phyloP scores from a whole-genome alignment of 2,113 vertebrate genomes.

The Gobiocypris rarus region DNA sequence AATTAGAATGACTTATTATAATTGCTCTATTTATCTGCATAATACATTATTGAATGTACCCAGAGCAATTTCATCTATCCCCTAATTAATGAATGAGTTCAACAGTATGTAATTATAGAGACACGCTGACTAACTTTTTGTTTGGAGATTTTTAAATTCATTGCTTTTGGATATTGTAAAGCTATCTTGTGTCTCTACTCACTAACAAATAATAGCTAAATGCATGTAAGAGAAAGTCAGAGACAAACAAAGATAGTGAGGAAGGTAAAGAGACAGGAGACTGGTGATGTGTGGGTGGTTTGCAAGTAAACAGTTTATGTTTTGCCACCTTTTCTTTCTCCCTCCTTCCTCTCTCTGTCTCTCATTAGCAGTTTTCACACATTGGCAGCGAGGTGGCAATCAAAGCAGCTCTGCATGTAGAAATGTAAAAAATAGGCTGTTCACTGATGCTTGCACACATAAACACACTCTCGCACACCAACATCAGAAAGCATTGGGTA shows the following conservation, averaged over 20 bases:
- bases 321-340: constrained; percentile 33
- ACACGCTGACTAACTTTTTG: constrained; percentile 56
- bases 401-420: constrained; percentile 55
- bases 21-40: constrained; percentile 64
- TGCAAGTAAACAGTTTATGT: constrained; percentile 47
- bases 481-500: constrained; percentile 4
- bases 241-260: constrained; percentile 19
- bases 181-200: not conserved
- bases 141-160: constrained; percentile 58
- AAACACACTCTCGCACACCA: not conserved
- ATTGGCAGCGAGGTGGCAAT: constrained; percentile 66
- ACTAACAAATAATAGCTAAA: constrained; percentile 19
- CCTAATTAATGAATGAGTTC: constrained; percentile 69
- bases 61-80: constrained; percentile 63
- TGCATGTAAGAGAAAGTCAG: not conserved
- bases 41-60: constrained; percentile 61
- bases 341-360: constrained; percentile 17
- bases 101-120: constrained; percentile 61
- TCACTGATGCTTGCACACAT: constrained; percentile 15
- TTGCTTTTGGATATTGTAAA: constrained; percentile 51
- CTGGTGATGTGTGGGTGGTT: constrained; percentile 42
- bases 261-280: constrained; percentile 27
- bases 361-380: constrained; percentile 65
- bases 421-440: constrained; percentile 13
- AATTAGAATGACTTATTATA: constrained; percentile 63